A percentile compares a stretch with the other conserved stretches of the same genome.
Evolutionary conservation across 1,140 invertebrate species (phyloP).

Genomic region (Camponotus vicinus): DNA sequence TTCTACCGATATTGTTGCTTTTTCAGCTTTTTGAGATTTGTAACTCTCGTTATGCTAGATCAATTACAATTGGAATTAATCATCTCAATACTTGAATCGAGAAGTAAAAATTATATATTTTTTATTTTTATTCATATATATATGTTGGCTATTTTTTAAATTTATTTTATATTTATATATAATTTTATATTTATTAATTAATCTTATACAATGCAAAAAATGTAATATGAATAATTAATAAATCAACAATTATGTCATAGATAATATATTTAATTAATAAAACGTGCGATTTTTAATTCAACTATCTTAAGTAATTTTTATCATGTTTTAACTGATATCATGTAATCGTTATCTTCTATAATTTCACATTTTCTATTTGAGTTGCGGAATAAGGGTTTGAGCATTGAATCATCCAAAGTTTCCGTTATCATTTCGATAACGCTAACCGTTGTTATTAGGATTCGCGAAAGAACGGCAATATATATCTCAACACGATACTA

Average conservation of each 20-base stretch:
- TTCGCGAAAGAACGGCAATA: constrained; percentile 12
- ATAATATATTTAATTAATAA: background rate
- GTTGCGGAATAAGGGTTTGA: background rate
- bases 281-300: background rate
- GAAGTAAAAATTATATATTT: background rate
- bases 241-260: background rate
- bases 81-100: background rate
- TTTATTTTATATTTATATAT: too few relatives aligned
- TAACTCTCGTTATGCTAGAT: too few relatives aligned
- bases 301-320: background rate
- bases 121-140: background rate
- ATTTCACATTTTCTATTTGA: constrained; percentile 39
- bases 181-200: too few relatives aligned
- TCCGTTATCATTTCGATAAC: constrained; percentile 34
- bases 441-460: constrained; percentile 32
- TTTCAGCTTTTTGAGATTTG: constrained; percentile 8
- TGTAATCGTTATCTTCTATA: background rate
- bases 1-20: constrained; percentile 6
- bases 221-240: background rate
- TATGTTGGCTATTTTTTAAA: background rate
- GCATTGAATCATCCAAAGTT: constrained; percentile 33
- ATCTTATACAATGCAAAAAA: background rate
- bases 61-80: too few relatives aligned
- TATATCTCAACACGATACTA: background rate
- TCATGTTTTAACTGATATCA: constrained; percentile 9